These are phyloP conservation scores for Atta cephalotes DNA, from an alignment of 1,140 invertebrate genomes.

Conservation along the genomic window DNA sequence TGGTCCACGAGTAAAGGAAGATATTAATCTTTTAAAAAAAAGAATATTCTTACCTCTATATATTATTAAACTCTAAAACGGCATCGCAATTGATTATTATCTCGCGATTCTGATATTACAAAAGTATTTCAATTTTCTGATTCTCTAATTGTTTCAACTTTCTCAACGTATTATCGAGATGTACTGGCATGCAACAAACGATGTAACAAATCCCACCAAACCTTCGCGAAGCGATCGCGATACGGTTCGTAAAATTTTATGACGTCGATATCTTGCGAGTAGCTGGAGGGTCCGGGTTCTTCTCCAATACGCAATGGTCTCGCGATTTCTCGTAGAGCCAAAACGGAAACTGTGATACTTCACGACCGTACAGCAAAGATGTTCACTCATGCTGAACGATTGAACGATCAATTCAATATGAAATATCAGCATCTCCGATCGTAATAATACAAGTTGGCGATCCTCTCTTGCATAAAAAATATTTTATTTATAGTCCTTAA, in stretches of 20 bases:
- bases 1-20: not conserved
- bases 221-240: conserved; percentile 20
- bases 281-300: not conserved
- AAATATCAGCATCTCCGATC: conserved; percentile 47
- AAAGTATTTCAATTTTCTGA: not conserved
- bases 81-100: not conserved
- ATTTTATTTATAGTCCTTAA: not conserved
- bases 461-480: conserved; percentile 20
- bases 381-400: conserved; percentile 64
- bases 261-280: conserved; percentile 1
- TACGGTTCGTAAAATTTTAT: conserved; percentile 38
- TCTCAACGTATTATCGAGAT: too few relatives aligned
- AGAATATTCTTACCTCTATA: not conserved
- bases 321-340: conserved; percentile 28
- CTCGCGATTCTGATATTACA: not conserved
- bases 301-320: conserved; percentile 27
- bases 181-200: not conserved
- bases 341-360: conserved; percentile 25
- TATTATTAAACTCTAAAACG: not conserved
- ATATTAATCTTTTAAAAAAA: not conserved
- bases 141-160: not conserved
- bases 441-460: conserved; percentile 12
- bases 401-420: conserved; percentile 10
- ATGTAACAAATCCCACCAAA: conserved; percentile 26
- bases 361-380: conserved; percentile 27